Evolutionary conservation across 2,113 vertebrate species (phyloP), one percentile per base, ranked within the genome.

Genomic region (Phoxinus phoxinus): DNA sequence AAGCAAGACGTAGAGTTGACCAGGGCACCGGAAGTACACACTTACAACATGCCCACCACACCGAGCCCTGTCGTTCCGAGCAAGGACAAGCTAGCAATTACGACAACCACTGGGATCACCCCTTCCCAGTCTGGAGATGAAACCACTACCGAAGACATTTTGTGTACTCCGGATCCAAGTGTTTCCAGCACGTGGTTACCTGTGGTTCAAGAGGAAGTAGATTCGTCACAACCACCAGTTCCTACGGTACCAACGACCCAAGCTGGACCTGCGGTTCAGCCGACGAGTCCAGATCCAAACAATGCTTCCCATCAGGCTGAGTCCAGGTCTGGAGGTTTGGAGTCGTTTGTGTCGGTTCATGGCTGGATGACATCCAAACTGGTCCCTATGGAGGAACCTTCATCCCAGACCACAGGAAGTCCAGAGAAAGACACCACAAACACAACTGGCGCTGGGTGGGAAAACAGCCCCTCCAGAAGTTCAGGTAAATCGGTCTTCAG

Each of bases 111-210:
- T 44, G 19, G 11, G 10, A 58, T 63, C 21, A 72, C 76, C 61
- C 71, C 63, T 15, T 30, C 71, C n/a, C 79, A 81, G 10, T 37
- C 71, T 30, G 77, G 67, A 44, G 90, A 90, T 25, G 81, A 73
- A 32, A 78, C 84, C 6, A 61, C 87, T 1, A 75, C 85, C 23
- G 84, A 71, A 23, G 27, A 72, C 30, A 44, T 51, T 21, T 78
- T 81, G 6, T 71, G 84, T 10, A 82, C 89, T 25, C 86, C 89
- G 58, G 90, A 91, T 25, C 30, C 89, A 1, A 81, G 88, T 0
- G 85, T 93, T 86, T 92, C 92, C 2, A 88, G 92, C 48, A 91
- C 91, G 0, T 92, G 92, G 92, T 81, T 89, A 84, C 88, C 86
- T 41, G 89, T 89, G 19, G 90, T 90, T 56, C 82, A 86, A 51